A percentile compares a stretch with the other conserved stretches of the same genome.
phyloP scores from a whole-genome alignment of 2,888 invertebrate species.

The Diarsia brunnea region DNA sequence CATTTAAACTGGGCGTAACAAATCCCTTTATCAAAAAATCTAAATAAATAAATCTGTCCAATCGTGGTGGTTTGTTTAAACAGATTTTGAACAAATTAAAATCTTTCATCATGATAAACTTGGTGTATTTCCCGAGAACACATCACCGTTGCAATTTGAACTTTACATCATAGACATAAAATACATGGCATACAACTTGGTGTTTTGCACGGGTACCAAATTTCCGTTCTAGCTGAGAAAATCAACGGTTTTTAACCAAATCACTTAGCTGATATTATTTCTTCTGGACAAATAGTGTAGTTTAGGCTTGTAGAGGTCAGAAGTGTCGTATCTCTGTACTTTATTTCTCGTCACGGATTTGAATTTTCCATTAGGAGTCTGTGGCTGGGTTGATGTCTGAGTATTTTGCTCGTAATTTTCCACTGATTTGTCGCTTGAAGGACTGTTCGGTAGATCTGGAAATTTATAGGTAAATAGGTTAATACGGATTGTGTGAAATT shows the following conservation, averaged over 20 bases:
- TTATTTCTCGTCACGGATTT: constrained; percentile 74
- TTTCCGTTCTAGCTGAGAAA: constrained; percentile 7
- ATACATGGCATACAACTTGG: not conserved
- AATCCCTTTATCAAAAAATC: not conserved
- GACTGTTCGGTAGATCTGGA: constrained; percentile 85
- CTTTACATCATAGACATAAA: not conserved
- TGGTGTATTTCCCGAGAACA: not conserved
- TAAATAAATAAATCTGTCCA: not conserved
- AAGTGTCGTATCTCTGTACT: constrained; percentile 85
- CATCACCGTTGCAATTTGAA: not conserved
- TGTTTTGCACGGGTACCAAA: not conserved
- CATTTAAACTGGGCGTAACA: not conserved
- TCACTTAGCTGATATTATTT: constrained; percentile 81
- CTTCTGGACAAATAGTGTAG: constrained; percentile 85
- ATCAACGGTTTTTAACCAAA: constrained; percentile 9
- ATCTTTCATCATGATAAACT: not conserved
- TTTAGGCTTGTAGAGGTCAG: constrained; percentile 87
- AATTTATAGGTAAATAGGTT: constrained; percentile 24
- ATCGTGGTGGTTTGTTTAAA: not conserved
- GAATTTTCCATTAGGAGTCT: constrained; percentile 79
- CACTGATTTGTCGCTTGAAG: constrained; percentile 88
- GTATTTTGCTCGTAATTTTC: constrained; percentile 86
- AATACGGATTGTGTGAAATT: not conserved
- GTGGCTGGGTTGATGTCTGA: constrained; percentile 61
- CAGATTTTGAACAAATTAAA: not conserved